Evolutionary conservation across 1,140 invertebrate species (phyloP), one percentile per base, ranked within the genome.

Genomic region (Diplogasteroides magnus): DNA sequence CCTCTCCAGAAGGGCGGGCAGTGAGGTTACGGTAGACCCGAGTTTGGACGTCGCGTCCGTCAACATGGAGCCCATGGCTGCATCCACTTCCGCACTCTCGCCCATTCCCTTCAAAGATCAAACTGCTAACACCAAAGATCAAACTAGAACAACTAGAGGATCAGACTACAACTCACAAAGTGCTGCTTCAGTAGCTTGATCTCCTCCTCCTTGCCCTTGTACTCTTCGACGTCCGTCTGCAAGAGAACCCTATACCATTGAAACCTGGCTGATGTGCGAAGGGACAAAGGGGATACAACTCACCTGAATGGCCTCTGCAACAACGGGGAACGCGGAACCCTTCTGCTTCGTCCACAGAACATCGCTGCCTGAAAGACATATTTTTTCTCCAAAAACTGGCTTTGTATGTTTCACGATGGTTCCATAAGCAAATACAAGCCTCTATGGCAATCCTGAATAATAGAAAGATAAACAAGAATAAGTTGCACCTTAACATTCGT

Each of bases 241-340:
- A n/a, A n/a, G n/a, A n/a, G n/a, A n/a, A n/a, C n/a, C n/a, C n/a
- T n/a, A n/a, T n/a, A n/a, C n/a, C n/a, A n/a, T n/a, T n/a, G n/a
- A n/a, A n/a, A n/a, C n/a, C n/a, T n/a, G n/a, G n/a, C n/a, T n/a
- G n/a, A n/a, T n/a, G n/a, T n/a, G n/a, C n/a, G n/a, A n/a, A n/a
- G n/a, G n/a, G n/a, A n/a, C n/a, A n/a, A n/a, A n/a, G n/a, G n/a
- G n/a, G n/a, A n/a, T n/a, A n/a, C n/a, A n/a, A n/a, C n/a, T n/a
- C n/a, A 95, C 92, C 84, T 99, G 95, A 75, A 99, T 95, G 25
- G 94, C 92, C 86, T 98, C 96, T 11, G 96, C 96, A 2, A 98
- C 95, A 23, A 88, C 90, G 0, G 96, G 96, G 83, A 99, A 98
- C 0, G 96, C 94, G 81, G 91, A 94, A 25, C 79, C 81, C 59